Base-by-base conservation (phyloP, 2,113 vertebrate genomes). In the Hylia prasina region DNA sequence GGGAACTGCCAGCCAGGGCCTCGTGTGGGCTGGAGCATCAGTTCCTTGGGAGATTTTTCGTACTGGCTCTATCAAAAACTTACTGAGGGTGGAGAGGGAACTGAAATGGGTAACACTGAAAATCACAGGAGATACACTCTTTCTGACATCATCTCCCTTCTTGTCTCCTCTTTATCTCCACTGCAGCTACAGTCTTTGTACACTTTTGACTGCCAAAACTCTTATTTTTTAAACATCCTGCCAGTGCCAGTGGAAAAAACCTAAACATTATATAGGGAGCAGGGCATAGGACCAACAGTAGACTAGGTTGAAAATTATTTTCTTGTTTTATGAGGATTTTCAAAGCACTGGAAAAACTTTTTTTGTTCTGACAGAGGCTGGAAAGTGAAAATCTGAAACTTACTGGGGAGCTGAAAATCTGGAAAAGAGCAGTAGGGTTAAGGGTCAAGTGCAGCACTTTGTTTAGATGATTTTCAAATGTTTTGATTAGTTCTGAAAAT, bases 401-500 rank as follows among this genome's bases (percentile, higher is more conserved):
- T 51, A 73, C 5, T 80, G 78, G n/a, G 73, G 76, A 91, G 77
- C 47, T 30, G 24, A 94, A 79, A 93, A 90, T 82, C 54, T 96
- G 85, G 54, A 92, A 89, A 64, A 91, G 42, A 91, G 40, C 40
- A 79, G 6, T 60, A 69, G 89, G 39, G 30, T 77, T 81, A 77
- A 28, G 10, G 63, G 75, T 94, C 85, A 95, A 97, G 71, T 94
- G 63, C 47, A 91, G 68, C 75, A 80, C 56, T 93, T 81, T 89
- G 64, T 91, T 97, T 91, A 94, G 81, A 87, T 65, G 40, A 42
- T 89, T 87, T 82, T 90, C 25, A 42, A 93, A 90, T 90, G 65
- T 72, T 90, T 84, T 91, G 25, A 0, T 94, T 88, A 28, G 12
- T 42, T 84, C 28, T 83, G 48, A 44, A 21, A 72, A 82, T 50